Evolutionary conservation across 2,113 vertebrate species (phyloP), one percentile per base, ranked within the genome.

Genomic region (Atractosteus spatula): DNA sequence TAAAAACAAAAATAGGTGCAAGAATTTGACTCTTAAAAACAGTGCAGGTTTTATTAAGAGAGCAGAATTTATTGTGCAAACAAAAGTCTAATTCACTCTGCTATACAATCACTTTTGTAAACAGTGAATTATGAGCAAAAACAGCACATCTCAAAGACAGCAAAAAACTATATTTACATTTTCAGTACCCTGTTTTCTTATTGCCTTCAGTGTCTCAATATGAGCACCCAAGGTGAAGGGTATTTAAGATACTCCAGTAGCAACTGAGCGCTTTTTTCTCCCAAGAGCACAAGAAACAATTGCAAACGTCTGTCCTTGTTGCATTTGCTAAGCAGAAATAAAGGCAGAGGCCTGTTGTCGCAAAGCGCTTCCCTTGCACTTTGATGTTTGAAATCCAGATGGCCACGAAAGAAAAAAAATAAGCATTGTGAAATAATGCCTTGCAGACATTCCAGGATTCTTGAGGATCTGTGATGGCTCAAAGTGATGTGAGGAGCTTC

Each of bases 341-440:
- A 51, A 16, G 29, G 7, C 56, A 47, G 74, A 51, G 47, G 47
- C 47, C 47, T 5, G 47, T 10, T 7, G 47, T 10, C 5, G 72
- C 62, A 29, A 66, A 3, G 45, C 16, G 10, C 7, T 69, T 64
- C 62, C 29, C 62, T 55, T 71, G 16, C 56, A 71, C 59, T 65
- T 10, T 74, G 56, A 70, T 43, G 54, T 17, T 57, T 70, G 66
- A 62, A 47, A 16, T 74, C 55, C 62, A 59, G 59, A 66, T 29
- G 73, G 66, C 74, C 64, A 75, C 51, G 68, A 55, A 71, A 61
- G 71, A 72, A 70, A 69, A 70, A 55, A 63, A 41, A 14, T 8
- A 54, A 62, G 55, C 29, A 67, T 10, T 10, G 70, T 59, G 41
- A 41, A 51, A 17, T 2, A 71, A 42, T 4, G 16, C 4, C n/a